phyloP scores from a whole-genome alignment of 2,888 invertebrate species.

The Acleris emargana region DNA sequence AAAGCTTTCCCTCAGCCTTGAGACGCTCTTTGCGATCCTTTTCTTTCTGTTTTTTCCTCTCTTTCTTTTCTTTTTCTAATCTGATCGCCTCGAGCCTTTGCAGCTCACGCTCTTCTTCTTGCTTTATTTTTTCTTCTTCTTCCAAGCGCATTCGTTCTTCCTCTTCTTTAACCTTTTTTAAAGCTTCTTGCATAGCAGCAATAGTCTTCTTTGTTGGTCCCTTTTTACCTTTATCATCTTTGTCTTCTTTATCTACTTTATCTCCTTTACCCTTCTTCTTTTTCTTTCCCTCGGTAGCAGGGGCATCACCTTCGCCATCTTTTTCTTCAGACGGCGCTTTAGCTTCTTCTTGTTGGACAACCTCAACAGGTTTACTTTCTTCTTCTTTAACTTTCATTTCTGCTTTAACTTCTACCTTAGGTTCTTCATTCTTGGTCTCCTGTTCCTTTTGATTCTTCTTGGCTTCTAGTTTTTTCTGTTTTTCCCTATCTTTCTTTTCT shows the following conservation, averaged over 20 bases:
- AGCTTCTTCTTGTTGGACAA: slow-evolving; percentile 67
- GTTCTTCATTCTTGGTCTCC: slow-evolving; percentile 64
- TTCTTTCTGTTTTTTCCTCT: slow-evolving; percentile 95
- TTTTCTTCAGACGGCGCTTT: slow-evolving; percentile 65
- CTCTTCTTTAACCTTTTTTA: slow-evolving; percentile 94
- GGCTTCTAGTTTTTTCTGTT: slow-evolving; percentile 88
- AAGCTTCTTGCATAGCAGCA: slow-evolving; percentile 95
- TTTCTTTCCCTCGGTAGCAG: slow-evolving; percentile 61
- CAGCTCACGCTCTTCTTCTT: slow-evolving; percentile 89
- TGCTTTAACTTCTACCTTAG: slow-evolving; percentile 48
- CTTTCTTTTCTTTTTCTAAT: slow-evolving; percentile 94
- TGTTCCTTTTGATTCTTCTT: slow-evolving; percentile 79
- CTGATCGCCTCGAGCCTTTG: slow-evolving; percentile 89
- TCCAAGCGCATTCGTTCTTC: slow-evolving; percentile 89
- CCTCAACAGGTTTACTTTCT: slow-evolving; percentile 53
- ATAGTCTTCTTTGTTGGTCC: slow-evolving; percentile 94
- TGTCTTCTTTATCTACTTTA: slow-evolving; percentile 74
- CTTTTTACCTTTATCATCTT: slow-evolving; percentile 84
- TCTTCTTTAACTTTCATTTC: slow-evolving; percentile 53
- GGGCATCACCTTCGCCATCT: slow-evolving; percentile 63
- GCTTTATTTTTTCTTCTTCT: slow-evolving; percentile 91
- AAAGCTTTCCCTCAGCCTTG: slow-evolving; percentile 97
- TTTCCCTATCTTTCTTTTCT: slow-evolving; percentile 93
- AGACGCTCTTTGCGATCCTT: slow-evolving; percentile 95
- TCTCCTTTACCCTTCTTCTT: slow-evolving; percentile 78